Evolutionary conservation across 2,888 invertebrate genomes (phyloP).

Genomic region (Buathra laborator): DNA sequence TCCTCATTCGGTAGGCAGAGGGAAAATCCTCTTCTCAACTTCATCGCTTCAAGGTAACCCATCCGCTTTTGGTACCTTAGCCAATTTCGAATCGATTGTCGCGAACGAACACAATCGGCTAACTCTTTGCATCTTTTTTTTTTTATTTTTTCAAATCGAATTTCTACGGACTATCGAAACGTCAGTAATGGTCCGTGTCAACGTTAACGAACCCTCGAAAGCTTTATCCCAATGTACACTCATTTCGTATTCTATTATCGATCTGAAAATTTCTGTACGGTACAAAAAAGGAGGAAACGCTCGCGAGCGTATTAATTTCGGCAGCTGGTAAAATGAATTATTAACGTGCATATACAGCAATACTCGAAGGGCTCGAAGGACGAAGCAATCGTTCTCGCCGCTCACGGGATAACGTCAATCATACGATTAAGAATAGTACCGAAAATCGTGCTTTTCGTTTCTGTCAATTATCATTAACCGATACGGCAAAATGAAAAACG

Average conservation of each 20-base stretch:
- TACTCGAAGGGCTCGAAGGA: constrained; percentile 23
- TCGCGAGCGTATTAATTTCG: constrained; percentile 77
- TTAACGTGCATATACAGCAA: constrained; percentile 21
- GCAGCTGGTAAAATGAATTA: constrained; percentile 75
- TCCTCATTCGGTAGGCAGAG: constrained; percentile 50
- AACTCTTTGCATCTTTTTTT: constrained; percentile 61
- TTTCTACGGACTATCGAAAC: not conserved
- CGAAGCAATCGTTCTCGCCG: constrained; percentile 49
- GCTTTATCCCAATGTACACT: constrained; percentile 1
- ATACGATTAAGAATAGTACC: constrained; percentile 74
- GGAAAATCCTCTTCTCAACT: not conserved
- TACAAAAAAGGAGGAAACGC: not conserved
- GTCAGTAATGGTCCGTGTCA: not conserved
- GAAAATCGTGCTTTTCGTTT: constrained; percentile 4
- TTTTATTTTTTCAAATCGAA: not conserved
- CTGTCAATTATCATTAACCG: constrained; percentile 51
- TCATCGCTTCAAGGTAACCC: not conserved
- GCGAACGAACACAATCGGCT: constrained; percentile 52
- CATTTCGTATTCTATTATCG: constrained; percentile 20
- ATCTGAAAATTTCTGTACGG: not conserved
- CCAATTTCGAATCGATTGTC: constrained; percentile 67
- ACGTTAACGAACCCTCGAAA: constrained; percentile 24
- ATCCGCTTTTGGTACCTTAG: constrained; percentile 45
- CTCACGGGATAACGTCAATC: constrained; percentile 72
- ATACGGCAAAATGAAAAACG: constrained; percentile 7